Evolutionary conservation across 1,140 invertebrate genomes (phyloP).

Genomic region (Ips typographus): DNA sequence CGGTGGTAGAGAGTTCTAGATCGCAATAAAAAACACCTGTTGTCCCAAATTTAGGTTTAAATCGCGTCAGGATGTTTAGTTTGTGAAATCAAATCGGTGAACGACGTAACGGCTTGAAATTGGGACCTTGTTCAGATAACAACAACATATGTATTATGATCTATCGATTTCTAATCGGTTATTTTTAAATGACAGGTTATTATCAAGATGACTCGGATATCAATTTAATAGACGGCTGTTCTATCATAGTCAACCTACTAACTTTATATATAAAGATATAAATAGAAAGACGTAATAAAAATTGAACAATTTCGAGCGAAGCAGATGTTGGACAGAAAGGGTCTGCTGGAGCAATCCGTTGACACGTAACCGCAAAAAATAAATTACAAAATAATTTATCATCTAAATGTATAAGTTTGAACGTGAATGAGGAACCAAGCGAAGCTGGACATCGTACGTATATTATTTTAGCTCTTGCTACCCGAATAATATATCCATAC

Average conservation of each 20-base stretch:
- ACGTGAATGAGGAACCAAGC: conserved; percentile 36
- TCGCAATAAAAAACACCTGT: conserved; percentile 1
- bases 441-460: conserved; percentile 38
- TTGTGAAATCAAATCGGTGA: no score
- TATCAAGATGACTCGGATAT: background rate
- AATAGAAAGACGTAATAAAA: background rate
- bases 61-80: background rate
- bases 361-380: conserved; percentile 34
- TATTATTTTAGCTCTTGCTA: conserved; percentile 22
- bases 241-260: background rate
- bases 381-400: conserved; percentile 44
- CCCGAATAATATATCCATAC: conserved; percentile 27
- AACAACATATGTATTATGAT: background rate
- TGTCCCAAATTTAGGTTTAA: background rate
- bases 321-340: conserved; percentile 15
- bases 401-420: conserved; percentile 41
- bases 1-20: background rate
- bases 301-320: conserved; percentile 13
- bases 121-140: no score
- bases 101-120: no score
- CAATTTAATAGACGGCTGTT: conserved; percentile 9
- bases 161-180: conserved; percentile 17
- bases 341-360: conserved; percentile 20
- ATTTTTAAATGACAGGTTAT: conserved; percentile 10
- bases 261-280: conserved; percentile 19